phyloP scores from a whole-genome alignment of 2,888 invertebrate genomes.

The Seladonia tumulorum region DNA sequence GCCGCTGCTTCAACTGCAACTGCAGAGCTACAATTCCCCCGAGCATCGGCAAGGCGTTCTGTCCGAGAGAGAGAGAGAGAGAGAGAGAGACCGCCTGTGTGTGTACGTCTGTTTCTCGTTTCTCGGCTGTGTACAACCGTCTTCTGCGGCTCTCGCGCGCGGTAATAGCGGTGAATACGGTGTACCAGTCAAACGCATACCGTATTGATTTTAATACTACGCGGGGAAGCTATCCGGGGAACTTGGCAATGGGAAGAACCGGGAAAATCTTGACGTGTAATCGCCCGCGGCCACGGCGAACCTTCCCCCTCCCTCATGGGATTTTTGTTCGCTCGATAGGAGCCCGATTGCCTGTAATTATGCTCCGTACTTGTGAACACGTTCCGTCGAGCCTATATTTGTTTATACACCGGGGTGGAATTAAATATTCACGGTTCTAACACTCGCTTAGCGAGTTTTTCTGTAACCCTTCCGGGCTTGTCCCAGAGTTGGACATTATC shows the following conservation, averaged over 20 bases:
- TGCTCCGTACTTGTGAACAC: not conserved
- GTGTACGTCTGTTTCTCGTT: not conserved
- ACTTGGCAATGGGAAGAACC: constrained; percentile 9
- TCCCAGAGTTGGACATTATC: not conserved
- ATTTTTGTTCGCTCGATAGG: not conserved
- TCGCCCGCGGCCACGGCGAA: not conserved
- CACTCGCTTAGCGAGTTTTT: not conserved
- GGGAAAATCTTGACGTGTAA: constrained; percentile 1
- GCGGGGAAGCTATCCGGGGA: constrained; percentile 24
- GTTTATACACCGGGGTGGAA: not conserved
- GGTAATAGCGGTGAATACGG: constrained; percentile 70
- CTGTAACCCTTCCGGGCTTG: not conserved
- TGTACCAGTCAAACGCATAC: constrained; percentile 77
- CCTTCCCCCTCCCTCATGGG: not conserved
- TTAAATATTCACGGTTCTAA: not conserved
- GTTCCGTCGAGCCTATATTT: not conserved
- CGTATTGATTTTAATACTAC: constrained; percentile 77
- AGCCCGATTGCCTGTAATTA: not conserved
- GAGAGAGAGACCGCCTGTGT: constrained; percentile 17
- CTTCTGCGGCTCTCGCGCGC: constrained; percentile 53
- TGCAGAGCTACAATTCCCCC: constrained; percentile 65
- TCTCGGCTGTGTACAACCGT: constrained; percentile 11
- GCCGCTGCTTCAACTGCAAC: constrained; percentile 49
- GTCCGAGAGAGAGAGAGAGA: constrained; percentile 12
- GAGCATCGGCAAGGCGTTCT: constrained; percentile 55